Evolutionary conservation across 1,140 invertebrate genomes (phyloP), one percentile per base, ranked within the genome.

Genomic region (Drosophila kepulauana): DNA sequence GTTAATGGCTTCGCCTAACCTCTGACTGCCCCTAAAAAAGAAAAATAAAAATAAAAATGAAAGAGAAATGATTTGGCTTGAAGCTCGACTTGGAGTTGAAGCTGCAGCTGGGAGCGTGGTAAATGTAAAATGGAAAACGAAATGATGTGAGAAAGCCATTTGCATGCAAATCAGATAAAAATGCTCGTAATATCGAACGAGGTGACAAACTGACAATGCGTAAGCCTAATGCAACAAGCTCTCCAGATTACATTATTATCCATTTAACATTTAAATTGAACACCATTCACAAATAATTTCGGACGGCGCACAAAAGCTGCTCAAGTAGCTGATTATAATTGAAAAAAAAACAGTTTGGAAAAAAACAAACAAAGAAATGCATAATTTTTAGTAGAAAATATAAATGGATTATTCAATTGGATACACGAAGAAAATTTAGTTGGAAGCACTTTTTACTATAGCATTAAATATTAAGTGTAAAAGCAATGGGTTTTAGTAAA

Each of bases 1-100:
- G 84, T 84, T 87, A 88, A 87, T 87, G 85, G 84, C 66, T 64
- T 56, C 33, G 67, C 52, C 63, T 87, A 84, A 87, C 84, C 85
- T 64, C 81, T 45, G 74, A 72, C 67, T 67, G 58, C 30, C 43
- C 11, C 51, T 16, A 16, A 13, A 62, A 25, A 25, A 25, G 3
- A 25, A 25, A 25, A 25, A 25, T 25, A 25, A 25, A 25, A 25
- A 25, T 25, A 25, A 75, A 56, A 80, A 74, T 51, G 77, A 88
- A 80, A 88, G 79, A 70, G 82, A 87, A 84, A 84, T 79, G 71
- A 70, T 58, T 68, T 56, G 11, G 16, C 51, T 54, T 51, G 11
- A 8, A 48, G 25, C 41, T 15, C 25, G 5, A 16, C 6, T 8
- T 33, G 30, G 30, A 33, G 30, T 8, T 33, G 30, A 8, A 33